A percentile compares a stretch with the other conserved stretches of the same genome.
These are phyloP conservation scores for Drosophila parthenogenetica DNA, from an alignment of 2,888 invertebrate species.

Conservation along the genomic window DNA sequence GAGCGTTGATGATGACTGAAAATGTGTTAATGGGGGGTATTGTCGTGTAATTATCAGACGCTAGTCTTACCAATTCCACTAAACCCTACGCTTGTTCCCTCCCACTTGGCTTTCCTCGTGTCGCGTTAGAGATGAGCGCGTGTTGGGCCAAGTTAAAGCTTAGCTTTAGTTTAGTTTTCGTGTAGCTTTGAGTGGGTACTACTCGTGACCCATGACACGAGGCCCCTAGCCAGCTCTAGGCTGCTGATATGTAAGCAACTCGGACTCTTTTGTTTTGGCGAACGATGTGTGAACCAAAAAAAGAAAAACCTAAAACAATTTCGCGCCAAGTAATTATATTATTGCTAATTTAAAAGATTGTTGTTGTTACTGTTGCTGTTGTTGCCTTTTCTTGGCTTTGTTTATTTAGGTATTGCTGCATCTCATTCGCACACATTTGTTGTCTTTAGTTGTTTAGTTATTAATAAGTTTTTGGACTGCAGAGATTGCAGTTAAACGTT, in stretches of 20 bases:
- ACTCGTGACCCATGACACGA: too few species aligned
- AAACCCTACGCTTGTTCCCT: neutral
- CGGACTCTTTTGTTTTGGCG: constrained; percentile 56
- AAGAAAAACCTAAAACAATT: constrained; percentile 71
- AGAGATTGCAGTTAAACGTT: constrained; percentile 39
- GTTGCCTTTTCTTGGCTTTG: constrained; percentile 4
- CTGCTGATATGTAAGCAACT: neutral
- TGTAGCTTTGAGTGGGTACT: too few species aligned
- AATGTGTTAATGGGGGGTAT: constrained; percentile 80
- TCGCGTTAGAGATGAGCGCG: neutral
- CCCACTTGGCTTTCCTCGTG: neutral
- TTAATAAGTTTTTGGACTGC: constrained; percentile 55
- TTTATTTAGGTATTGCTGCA: constrained; percentile 6
- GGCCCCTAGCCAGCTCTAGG: neutral
- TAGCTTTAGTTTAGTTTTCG: too few species aligned
- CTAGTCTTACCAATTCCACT: constrained; percentile 1
- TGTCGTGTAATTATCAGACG: constrained; percentile 78
- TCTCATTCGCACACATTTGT: constrained; percentile 18
- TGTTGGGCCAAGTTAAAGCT: neutral
- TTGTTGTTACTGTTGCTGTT: constrained; percentile 18
- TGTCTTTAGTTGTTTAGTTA: constrained; percentile 29
- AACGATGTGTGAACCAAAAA: constrained; percentile 74
- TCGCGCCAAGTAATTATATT: constrained; percentile 78
- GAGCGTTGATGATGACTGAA: constrained; percentile 72
- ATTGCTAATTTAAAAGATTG: constrained; percentile 75